phyloP scores from a whole-genome alignment of 2,797 vertebrate species.

The Pantherophis alleghaniensis region DNA sequence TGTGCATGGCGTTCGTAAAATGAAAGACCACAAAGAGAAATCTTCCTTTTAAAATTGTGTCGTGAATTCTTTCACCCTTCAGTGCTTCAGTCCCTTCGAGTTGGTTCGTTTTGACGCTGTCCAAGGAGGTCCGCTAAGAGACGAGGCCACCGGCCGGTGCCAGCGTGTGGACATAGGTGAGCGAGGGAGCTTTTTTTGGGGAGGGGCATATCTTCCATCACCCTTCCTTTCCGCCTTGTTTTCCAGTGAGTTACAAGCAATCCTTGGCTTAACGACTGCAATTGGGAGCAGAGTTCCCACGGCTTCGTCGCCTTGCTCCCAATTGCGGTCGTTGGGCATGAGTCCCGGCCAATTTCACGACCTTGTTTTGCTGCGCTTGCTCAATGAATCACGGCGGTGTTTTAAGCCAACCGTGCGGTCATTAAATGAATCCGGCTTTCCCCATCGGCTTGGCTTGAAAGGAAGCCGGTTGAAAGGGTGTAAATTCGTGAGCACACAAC shows the following conservation, averaged over 20 bases:
- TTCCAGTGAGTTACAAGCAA: background rate
- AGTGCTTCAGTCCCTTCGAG: constrained; percentile 82
- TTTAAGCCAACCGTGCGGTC: background rate
- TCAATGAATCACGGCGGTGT: too few species aligned
- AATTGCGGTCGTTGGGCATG: too few species aligned
- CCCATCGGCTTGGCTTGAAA: too few species aligned
- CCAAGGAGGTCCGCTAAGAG: constrained; percentile 73
- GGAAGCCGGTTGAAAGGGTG: too few species aligned
- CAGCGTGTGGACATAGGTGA: constrained; percentile 73
- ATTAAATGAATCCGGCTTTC: too few species aligned
- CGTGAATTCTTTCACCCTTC: rapidly evolving
- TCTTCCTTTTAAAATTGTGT: background rate
- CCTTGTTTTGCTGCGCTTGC: background rate
- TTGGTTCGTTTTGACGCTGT: constrained; percentile 80
- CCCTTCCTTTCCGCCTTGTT: background rate
- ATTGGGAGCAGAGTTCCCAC: background rate
- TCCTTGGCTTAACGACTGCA: background rate
- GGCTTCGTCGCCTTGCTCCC: too few species aligned
- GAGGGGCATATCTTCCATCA: too few species aligned
- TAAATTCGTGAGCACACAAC: too few species aligned
- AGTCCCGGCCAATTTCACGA: too few species aligned
- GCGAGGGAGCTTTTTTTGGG: rapidly evolving
- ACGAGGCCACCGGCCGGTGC: constrained; percentile 71
- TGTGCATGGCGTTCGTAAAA: rapidly evolving
- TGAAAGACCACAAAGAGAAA: background rate